phyloP scores from a whole-genome alignment of 2,797 vertebrate species.

The Xenentodon cancila region DNA sequence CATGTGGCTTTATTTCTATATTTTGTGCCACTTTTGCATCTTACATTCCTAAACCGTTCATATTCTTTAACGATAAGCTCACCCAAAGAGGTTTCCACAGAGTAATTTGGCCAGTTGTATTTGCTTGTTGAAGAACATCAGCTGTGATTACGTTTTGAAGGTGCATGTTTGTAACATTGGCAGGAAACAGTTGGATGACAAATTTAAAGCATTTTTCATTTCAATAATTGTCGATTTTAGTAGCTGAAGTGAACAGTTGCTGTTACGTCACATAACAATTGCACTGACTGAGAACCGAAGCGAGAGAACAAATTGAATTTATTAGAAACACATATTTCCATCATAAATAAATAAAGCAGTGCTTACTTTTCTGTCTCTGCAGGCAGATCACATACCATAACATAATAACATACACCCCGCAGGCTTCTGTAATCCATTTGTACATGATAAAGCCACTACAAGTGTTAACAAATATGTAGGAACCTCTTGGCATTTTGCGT shows the following conservation, averaged over 20 bases:
- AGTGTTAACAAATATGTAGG: background rate
- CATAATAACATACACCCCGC: background rate
- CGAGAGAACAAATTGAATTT: too few relatives aligned
- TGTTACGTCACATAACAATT: too few relatives aligned
- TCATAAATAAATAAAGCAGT: too few relatives aligned
- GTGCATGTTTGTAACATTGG: too few relatives aligned
- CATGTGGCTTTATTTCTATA: conserved; percentile 39
- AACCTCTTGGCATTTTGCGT: background rate
- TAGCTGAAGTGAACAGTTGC: too few relatives aligned
- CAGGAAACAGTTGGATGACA: too few relatives aligned
- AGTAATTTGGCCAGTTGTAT: background rate
- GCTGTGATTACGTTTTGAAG: too few relatives aligned
- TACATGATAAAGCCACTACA: background rate
- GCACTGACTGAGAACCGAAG: too few relatives aligned
- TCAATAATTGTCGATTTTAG: too few relatives aligned
- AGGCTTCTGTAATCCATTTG: conserved; percentile 2
- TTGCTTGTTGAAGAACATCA: background rate
- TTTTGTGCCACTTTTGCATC: conserved; percentile 23
- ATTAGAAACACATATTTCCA: too few relatives aligned
- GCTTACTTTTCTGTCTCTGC: background rate
- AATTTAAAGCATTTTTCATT: too few relatives aligned
- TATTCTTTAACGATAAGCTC: background rate
- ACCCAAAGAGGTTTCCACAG: background rate
- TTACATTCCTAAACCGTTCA: background rate
- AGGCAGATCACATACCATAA: background rate